These are phyloP conservation scores for Xiphophorus maculatus DNA, from an alignment of 2,113 vertebrate species.

Conservation along the genomic window DNA sequence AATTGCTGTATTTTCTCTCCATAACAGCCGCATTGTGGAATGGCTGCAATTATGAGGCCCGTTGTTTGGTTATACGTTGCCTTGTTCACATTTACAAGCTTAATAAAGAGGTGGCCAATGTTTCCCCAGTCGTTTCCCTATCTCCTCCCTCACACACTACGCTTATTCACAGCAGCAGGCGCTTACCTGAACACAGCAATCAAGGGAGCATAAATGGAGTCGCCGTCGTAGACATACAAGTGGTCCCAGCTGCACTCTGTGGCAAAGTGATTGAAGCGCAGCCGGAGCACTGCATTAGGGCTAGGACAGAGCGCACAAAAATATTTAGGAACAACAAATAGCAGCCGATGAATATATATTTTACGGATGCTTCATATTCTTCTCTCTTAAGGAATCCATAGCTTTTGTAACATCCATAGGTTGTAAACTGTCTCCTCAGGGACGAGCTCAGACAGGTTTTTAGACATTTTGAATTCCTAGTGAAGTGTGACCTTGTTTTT, in stretches of 20 bases:
- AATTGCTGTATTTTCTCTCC: constrained; percentile 38
- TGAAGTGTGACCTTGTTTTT: neutral
- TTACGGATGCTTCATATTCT: neutral
- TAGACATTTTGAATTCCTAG: neutral
- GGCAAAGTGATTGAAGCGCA: constrained; percentile 94
- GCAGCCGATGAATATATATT: constrained; percentile 15
- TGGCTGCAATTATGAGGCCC: constrained; percentile 29
- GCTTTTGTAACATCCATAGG: neutral
- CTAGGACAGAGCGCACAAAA: constrained; percentile 60
- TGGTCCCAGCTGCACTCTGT: constrained; percentile 98
- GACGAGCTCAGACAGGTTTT: neutral
- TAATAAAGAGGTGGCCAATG: constrained; percentile 35
- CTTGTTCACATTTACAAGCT: constrained; percentile 11
- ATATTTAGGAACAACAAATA: neutral
- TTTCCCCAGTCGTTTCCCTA: constrained; percentile 36
- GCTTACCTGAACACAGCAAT: constrained; percentile 90
- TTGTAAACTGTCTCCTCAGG: neutral
- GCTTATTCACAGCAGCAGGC: constrained; percentile 13
- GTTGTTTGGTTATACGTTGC: constrained; percentile 34
- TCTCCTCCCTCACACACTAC: neutral
- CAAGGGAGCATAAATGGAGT: constrained; percentile 92
- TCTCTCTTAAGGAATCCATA: neutral
- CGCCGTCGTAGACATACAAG: constrained; percentile 92
- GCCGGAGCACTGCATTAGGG: constrained; percentile 88
- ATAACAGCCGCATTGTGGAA: constrained; percentile 24